These are phyloP conservation scores for Aphelocoma californica DNA, from an alignment of 2,797 vertebrate species.

Conservation along the genomic window DNA sequence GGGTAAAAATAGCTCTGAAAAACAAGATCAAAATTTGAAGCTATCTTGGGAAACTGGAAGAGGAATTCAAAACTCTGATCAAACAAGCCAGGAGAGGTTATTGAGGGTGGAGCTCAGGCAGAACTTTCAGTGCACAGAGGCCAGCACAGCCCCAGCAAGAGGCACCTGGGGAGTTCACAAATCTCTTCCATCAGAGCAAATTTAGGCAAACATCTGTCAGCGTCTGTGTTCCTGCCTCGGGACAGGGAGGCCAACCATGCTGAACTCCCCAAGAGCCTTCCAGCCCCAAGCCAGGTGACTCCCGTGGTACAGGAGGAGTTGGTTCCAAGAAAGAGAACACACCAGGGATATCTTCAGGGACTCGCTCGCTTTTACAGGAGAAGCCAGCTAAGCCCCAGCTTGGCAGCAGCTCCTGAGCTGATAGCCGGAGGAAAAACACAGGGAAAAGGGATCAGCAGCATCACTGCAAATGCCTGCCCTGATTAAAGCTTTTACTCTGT, in stretches of 20 bases:
- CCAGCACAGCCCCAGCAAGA: neutral
- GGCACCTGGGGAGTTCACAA: neutral
- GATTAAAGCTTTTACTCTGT: neutral
- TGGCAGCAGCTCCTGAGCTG: neutral
- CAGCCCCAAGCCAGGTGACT: neutral
- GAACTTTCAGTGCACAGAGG: neutral
- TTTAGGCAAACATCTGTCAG: neutral
- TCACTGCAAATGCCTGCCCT: neutral
- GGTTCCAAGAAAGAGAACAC: neutral
- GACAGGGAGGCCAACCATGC: fast-evolving
- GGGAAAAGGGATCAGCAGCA: neutral
- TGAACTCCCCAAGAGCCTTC: neutral
- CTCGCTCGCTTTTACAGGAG: neutral
- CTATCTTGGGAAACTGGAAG: neutral
- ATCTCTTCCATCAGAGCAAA: neutral
- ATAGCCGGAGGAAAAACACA: neutral
- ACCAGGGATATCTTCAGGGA: neutral
- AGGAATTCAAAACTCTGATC: neutral
- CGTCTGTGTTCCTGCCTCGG: neutral
- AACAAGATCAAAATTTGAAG: neutral
- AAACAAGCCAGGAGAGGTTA: neutral
- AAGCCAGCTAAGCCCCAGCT: neutral
- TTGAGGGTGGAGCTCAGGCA: neutral
- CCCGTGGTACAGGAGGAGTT: neutral
- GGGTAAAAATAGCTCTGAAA: neutral